phyloP scores from a whole-genome alignment of 2,113 vertebrate species.

The Copsychus sechellarum region DNA sequence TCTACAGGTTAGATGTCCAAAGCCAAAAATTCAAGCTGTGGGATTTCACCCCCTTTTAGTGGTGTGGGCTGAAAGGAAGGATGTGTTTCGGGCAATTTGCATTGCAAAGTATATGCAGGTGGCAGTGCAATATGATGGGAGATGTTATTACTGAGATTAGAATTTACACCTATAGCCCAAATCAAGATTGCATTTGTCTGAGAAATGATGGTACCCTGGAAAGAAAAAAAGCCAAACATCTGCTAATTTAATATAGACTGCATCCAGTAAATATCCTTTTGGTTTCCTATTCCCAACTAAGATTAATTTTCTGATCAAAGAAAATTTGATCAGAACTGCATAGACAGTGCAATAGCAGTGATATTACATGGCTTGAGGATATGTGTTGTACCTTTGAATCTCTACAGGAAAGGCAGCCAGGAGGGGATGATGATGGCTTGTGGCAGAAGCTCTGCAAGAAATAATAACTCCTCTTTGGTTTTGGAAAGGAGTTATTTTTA shows the following conservation, averaged over 20 bases:
- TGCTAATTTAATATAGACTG: conserved; percentile 20
- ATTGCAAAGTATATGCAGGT: not conserved
- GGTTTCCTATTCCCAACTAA: conserved; percentile 16
- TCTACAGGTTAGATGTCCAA: not conserved
- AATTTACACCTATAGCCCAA: not conserved
- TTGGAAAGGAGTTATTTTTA: conserved; percentile 45
- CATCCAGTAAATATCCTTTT: not conserved
- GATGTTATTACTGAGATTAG: conserved; percentile 12
- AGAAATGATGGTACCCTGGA: not conserved
- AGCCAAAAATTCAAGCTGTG: not conserved
- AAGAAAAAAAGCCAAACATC: conserved; percentile 23
- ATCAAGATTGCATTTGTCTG: not conserved
- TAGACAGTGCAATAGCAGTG: not conserved
- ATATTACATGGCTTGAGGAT: conserved; percentile 42
- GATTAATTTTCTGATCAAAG: conserved; percentile 56
- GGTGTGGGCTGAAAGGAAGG: not conserved
- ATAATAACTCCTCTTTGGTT: conserved; percentile 40
- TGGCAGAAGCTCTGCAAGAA: conserved; percentile 46
- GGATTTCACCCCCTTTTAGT: not conserved
- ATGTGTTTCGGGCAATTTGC: not conserved
- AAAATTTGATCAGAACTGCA: conserved; percentile 47
- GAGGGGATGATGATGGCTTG: conserved; percentile 42
- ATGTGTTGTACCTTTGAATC: conserved; percentile 18
- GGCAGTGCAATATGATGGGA: not conserved
- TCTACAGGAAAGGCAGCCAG: conserved; percentile 23